A percentile compares a stretch with the other conserved stretches of the same genome.
These are phyloP conservation scores for Ahaetulla prasina DNA, from an alignment of 2,113 vertebrate species.

Conservation along the genomic window DNA sequence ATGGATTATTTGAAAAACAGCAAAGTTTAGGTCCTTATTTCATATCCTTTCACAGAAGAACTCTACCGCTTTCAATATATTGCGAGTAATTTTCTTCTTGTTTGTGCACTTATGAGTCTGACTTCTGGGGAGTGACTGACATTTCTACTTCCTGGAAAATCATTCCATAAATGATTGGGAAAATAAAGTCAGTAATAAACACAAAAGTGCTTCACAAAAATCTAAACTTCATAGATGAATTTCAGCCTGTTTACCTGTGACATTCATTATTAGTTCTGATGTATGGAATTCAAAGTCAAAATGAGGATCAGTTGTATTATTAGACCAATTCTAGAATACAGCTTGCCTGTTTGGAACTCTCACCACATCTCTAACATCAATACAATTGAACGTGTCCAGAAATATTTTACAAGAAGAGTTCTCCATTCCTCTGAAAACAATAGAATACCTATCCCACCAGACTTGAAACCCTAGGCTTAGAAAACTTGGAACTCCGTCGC, in stretches of 20 bases:
- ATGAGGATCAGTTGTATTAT: not conserved
- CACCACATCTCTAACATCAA: too few relatives aligned
- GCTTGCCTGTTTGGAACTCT: too few relatives aligned
- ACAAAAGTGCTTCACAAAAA: not conserved
- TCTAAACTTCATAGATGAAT: not conserved
- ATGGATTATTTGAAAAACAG: not conserved
- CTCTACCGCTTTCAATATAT: not conserved
- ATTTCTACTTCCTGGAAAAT: not conserved
- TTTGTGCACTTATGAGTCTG: constrained; percentile 3
- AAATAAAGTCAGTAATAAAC: not conserved
- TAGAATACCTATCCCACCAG: too few relatives aligned
- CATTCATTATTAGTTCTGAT: not conserved
- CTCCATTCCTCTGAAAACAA: too few relatives aligned
- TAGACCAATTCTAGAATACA: too few relatives aligned
- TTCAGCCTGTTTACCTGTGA: not conserved
- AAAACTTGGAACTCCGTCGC: too few relatives aligned
- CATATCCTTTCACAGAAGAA: not conserved
- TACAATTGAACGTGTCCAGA: too few relatives aligned
- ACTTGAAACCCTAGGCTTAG: too few relatives aligned
- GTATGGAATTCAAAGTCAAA: not conserved
- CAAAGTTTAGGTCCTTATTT: not conserved
- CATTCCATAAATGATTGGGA: not conserved
- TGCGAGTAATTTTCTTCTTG: not conserved
- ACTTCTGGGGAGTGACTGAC: not conserved
- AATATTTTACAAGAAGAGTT: too few relatives aligned